Percentiles rank a stretch among this genome's conserved stretches.
Conservation (phyloP, 2,888 invertebrate species). For the Patella depressa region DNA sequence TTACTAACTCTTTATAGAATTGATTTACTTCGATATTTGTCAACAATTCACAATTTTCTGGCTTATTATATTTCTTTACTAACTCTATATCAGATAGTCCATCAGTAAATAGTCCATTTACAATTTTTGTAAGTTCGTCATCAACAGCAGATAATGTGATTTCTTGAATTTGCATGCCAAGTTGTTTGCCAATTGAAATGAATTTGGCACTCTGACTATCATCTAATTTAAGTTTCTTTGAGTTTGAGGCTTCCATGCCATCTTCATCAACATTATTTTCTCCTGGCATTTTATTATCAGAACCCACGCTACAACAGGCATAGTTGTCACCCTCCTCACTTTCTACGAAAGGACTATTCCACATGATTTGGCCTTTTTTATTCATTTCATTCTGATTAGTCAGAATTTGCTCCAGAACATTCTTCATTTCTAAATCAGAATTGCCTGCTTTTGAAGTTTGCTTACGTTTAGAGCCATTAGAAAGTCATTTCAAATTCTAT, state of each 20-base stretch:
- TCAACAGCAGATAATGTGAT: neutral
- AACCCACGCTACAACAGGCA: no score
- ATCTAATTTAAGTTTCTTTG: neutral
- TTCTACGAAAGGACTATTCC: no score
- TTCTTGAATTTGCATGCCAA: neutral
- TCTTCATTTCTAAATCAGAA: no score
- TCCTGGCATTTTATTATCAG: no score
- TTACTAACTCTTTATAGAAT: no score
- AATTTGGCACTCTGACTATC: neutral
- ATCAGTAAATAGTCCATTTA: conserved; percentile 2
- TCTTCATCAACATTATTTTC: no score
- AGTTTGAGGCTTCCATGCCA: no score
- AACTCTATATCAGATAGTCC: neutral
- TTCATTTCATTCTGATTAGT: neutral
- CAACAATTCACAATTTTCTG: neutral
- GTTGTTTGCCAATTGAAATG: neutral
- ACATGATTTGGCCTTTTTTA: neutral
- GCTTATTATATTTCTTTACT: neutral
- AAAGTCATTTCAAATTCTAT: no score
- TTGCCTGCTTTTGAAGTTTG: no score
- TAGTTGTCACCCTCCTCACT: no score
- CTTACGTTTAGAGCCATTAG: no score
- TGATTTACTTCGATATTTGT: no score
- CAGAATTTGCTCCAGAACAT: neutral
- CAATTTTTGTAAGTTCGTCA: neutral